A percentile compares a stretch with the other conserved stretches of the same genome.
Conservation (phyloP, 2,797 vertebrate species). For the Kryptopterus vitreolus region DNA sequence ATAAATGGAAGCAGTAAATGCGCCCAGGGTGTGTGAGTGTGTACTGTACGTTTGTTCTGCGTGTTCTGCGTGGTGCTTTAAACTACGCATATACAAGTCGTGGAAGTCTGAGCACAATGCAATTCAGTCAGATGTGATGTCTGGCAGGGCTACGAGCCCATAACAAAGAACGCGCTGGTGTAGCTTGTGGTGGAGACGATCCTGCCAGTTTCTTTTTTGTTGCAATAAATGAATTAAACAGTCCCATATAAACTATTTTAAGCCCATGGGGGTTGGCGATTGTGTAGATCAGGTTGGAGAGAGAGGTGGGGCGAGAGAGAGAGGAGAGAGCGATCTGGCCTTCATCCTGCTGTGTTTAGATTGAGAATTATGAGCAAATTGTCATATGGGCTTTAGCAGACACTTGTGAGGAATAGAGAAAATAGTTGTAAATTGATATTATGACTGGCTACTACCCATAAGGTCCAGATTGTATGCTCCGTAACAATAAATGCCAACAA, state of each 20-base stretch:
- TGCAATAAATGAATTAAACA: slow-evolving; percentile 72
- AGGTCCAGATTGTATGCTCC: no score
- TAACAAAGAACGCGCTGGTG: slow-evolving; percentile 41
- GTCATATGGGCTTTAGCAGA: no score
- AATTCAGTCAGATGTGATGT: slow-evolving; percentile 52
- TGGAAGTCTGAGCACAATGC: slow-evolving; percentile 58
- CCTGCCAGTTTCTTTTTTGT: slow-evolving; percentile 61
- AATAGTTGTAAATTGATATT: no score
- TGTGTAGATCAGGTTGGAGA: slow-evolving; percentile 48
- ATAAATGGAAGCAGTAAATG: slow-evolving; percentile 69
- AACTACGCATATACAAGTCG: not conserved
- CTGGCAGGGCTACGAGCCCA: slow-evolving; percentile 9
- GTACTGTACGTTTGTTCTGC: slow-evolving; percentile 26
- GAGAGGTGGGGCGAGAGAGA: slow-evolving; percentile 43
- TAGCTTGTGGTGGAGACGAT: slow-evolving; percentile 36
- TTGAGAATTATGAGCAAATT: no score
- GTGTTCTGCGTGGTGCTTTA: slow-evolving; percentile 36
- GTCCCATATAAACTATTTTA: slow-evolving; percentile 74
- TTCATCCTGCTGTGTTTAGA: no score
- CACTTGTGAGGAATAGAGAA: no score
- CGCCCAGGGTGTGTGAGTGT: slow-evolving; percentile 56
- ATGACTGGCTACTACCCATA: no score
- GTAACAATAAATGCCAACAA: no score
- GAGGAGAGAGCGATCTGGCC: no score
- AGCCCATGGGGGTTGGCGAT: slow-evolving; percentile 57